Base-by-base conservation (phyloP, 2,888 invertebrate genomes). In the Tetropium fuscum region DNA sequence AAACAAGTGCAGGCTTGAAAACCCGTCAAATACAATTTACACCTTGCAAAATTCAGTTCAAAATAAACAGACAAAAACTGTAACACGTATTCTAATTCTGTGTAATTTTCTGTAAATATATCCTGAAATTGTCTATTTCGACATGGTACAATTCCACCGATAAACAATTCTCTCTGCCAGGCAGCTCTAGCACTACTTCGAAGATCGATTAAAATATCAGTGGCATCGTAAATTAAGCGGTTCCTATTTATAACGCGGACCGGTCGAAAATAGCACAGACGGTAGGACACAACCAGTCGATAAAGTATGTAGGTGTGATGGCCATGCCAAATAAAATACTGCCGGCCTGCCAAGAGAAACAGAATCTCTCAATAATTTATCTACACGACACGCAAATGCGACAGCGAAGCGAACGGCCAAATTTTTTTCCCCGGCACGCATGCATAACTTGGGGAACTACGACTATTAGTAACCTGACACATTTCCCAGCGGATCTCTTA, bases 281-380 rank as follows among this genome's bases (percentile, higher is more conserved):
- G 20, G 41, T 22, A 41, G 22, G 41, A 22, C 41, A n/a, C n/a
- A n/a, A n/a, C n/a, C n/a, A 41, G 41, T 41, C 41, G 22, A 41
- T 41, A 41, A 41, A 41, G 22, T 20, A 41, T 41, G 41, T 41
- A 41, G 41, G 41, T 41, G 41, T 22, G 22, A 41, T 22, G 41
- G n/a, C 8, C 22, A 41, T 41, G 41, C 41, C 41, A 34, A 34
- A 34, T 34, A 34, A 34, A 34, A 34, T n/a, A 34, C 13, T 34
- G 15, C 15, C 34, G 13, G 6, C 15, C 34, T 44, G 44, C 44
- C 44, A 44, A 44, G 27, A 27, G 25, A 44, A 44, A 44, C 44
- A 20, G 8, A 27, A 30, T 16, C 20, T 27, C 44, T 15, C n/a
- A 6, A 1, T n/a, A n/a, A n/a, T 10, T 41, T 11, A 41, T 41